Conservation (phyloP, 2,113 vertebrate species). For the Plectropomus leopardus region DNA sequence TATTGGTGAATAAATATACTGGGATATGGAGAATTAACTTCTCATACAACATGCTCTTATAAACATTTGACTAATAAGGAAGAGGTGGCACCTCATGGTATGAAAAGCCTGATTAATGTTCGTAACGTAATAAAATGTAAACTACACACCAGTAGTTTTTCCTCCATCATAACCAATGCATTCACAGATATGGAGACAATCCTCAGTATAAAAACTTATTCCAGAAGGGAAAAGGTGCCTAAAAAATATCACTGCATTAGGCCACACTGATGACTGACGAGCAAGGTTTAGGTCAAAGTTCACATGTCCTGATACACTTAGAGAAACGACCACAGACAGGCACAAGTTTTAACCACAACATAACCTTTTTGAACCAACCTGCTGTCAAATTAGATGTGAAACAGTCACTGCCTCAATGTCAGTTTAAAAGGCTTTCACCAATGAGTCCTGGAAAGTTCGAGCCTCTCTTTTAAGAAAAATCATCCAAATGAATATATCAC, state of each 20-base stretch:
- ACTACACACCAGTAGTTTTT: slow-evolving; percentile 46
- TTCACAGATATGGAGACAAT: slow-evolving; percentile 54
- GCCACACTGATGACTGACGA: slow-evolving; percentile 78
- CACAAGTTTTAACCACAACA: slow-evolving; percentile 84
- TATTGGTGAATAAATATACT: slow-evolving; percentile 65
- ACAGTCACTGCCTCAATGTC: slow-evolving; percentile 82
- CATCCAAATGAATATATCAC: slow-evolving; percentile 38
- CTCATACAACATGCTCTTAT: slow-evolving; percentile 75
- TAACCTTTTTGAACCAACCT: slow-evolving; percentile 63
- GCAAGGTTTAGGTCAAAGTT: slow-evolving; percentile 76
- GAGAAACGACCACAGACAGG: slow-evolving; percentile 84
- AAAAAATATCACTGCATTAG: slow-evolving; percentile 74
- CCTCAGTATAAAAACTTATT: slow-evolving; percentile 74
- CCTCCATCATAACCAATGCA: slow-evolving; percentile 44
- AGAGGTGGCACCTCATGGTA: slow-evolving; percentile 43
- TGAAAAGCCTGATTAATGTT: slow-evolving; percentile 60
- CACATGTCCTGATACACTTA: slow-evolving; percentile 78
- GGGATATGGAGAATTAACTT: slow-evolving; percentile 53
- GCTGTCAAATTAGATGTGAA: slow-evolving; percentile 74
- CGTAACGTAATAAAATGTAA: slow-evolving; percentile 45
- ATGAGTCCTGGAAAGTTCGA: slow-evolving; percentile 51
- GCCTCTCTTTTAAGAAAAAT: slow-evolving; percentile 58
- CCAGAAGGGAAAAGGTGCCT: slow-evolving; percentile 73
- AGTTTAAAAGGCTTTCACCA: slow-evolving; percentile 61
- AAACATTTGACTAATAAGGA: slow-evolving; percentile 66